These are phyloP conservation scores for Callospermophilus lateralis DNA, from an alignment of 2,113 vertebrate genomes.

Conservation along the genomic window DNA sequence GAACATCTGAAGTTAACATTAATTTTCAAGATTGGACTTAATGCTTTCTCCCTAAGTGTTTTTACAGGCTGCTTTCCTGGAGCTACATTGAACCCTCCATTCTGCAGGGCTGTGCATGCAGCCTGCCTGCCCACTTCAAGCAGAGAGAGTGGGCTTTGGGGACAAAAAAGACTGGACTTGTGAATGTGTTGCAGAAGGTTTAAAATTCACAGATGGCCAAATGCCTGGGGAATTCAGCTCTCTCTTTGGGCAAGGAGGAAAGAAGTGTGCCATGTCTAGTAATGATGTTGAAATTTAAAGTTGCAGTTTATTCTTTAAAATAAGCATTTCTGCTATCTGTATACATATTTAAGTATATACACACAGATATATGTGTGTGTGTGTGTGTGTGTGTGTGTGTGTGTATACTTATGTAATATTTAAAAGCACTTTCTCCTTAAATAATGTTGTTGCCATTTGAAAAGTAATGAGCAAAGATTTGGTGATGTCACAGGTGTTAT, in stretches of 20 bases:
- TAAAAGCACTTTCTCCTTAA: not conserved
- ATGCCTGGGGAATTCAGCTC: constrained; percentile 35
- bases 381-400: too few relatives aligned
- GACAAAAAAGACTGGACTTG: constrained; percentile 57
- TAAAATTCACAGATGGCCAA: constrained; percentile 69
- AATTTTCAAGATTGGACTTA: constrained; percentile 40
- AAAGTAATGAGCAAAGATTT: not conserved
- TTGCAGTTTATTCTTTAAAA: not conserved
- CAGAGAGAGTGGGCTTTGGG: constrained; percentile 44
- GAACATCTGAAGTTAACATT: constrained; percentile 74
- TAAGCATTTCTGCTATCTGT: not conserved
- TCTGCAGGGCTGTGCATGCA: not conserved
- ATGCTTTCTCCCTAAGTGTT: constrained; percentile 63
- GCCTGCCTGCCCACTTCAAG: constrained; percentile 59
- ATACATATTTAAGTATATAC: not conserved
- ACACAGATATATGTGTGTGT: too few relatives aligned
- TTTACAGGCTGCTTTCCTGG: not conserved
- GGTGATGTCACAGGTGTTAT: not conserved
- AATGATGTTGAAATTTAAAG: not conserved
- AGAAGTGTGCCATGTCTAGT: not conserved
- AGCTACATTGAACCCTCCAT: not conserved
- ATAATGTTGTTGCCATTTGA: not conserved
- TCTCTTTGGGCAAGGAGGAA: not conserved
- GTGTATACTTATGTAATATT: not conserved
- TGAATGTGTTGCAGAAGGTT: constrained; percentile 61